Base-by-base conservation (phyloP, 1,140 invertebrate species). In the Brachionus asplanchnoidis region DNA sequence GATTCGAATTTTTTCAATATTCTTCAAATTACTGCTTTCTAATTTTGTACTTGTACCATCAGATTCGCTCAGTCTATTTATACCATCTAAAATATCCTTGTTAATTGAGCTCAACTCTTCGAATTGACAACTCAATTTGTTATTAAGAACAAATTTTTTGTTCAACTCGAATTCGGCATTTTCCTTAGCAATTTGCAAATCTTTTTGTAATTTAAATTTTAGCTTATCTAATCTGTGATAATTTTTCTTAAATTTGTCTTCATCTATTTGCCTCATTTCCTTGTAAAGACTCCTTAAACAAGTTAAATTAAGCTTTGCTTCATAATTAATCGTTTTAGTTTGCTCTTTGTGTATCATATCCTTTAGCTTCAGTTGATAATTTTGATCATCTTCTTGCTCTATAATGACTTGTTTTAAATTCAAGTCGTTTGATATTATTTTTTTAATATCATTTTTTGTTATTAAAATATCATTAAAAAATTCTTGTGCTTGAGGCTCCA, bases 401-500 rank as follows among this genome's bases (percentile, higher is more conserved):
- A 77, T 77, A 46, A 77, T 26, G 7, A 50, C 26, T 77, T 77
- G 73, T 28, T 50, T 77, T 26, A 77, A 77, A 50, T 77, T 77
- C 40, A 77, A 77, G 50, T 77, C 44, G 44, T 50, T 50, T 77
- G 40, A 50, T 50, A 77, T 77, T 50, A 77, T 26, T 26, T 77
- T 77, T 50, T 77, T 77, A 50, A 77, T 50, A 77, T 77, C 73
- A 50, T 46, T 77, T 46, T 50, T 46, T 20, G 42, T 77, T 77
- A 77, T 77, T 53, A 77, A 77, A 77, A 77, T 77, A 77, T 77
- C 73, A 53, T 77, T 77, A 14, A 77, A 77, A 77, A 50, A 50
- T 50, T 50, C 40, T 26, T 26, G 23, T 4, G 20, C 20, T 32
- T 50, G 12, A 36, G 40, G 17, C 42, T 77, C 66, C 26, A 68